Evolutionary conservation across 2,113 vertebrate genomes (phyloP).

Genomic region (Bos indicus): DNA sequence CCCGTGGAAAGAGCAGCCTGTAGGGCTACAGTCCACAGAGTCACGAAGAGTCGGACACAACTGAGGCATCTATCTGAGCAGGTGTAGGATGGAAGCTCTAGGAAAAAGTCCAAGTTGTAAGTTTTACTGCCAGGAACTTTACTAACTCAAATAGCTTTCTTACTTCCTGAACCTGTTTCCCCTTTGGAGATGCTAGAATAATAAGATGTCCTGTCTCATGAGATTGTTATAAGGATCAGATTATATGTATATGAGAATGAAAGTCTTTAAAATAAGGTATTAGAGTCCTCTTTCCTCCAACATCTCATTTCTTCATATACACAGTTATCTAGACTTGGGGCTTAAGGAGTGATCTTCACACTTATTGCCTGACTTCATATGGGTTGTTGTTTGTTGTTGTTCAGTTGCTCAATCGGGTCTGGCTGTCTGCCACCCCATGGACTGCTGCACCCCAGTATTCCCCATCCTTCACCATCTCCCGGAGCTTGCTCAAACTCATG

Average conservation of each 20-base stretch:
- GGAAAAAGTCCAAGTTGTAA: not conserved
- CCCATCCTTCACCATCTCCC: not conserved
- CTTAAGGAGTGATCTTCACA: not conserved
- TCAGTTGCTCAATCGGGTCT: rapidly evolving
- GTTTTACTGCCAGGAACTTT: not conserved
- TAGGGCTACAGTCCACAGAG: not conserved
- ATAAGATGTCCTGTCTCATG: not conserved
- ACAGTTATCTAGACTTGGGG: not conserved
- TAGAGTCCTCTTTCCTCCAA: not conserved
- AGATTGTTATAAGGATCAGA: not conserved
- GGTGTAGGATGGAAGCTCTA: not conserved
- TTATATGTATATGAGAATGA: not conserved
- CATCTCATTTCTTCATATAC: not conserved
- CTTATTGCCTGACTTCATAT: not conserved
- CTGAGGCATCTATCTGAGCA: not conserved
- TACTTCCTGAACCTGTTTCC: not conserved
- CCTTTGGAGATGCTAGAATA: not conserved
- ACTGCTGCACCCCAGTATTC: not conserved
- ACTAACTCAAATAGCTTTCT: not conserved
- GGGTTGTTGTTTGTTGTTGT: not conserved
- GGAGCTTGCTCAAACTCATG: not conserved
- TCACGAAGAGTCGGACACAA: not conserved
- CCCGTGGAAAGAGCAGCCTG: not conserved
- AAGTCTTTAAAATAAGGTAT: not conserved
- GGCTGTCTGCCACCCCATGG: not conserved